Evolutionary conservation across 2,888 invertebrate genomes (phyloP).

Genomic region (Amphipoea lucens): DNA sequence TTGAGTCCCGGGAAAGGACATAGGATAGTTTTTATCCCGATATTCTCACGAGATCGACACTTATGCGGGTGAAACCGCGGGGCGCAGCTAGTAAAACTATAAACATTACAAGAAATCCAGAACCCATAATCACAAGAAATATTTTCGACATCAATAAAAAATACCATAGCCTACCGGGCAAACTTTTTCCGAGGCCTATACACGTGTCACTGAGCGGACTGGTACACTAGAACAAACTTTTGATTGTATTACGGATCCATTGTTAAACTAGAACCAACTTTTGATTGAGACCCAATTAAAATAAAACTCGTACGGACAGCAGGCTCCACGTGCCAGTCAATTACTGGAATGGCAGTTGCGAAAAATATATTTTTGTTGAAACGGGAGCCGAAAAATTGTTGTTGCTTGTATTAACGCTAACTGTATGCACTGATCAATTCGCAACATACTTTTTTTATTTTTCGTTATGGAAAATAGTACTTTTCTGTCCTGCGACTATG

Average conservation of each 20-base stretch:
- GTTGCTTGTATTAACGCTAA: background rate
- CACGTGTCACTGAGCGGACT: constrained; percentile 41
- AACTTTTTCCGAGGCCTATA: constrained; percentile 12
- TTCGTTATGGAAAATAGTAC: background rate
- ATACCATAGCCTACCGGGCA: background rate
- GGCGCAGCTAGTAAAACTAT: too few relatives aligned
- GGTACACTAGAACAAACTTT: constrained; percentile 44
- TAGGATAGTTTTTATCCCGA: too few relatives aligned
- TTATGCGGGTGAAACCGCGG: too few relatives aligned
- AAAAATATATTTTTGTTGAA: constrained; percentile 11
- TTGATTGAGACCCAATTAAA: constrained; percentile 61
- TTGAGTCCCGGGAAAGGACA: too few relatives aligned
- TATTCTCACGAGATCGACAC: too few relatives aligned
- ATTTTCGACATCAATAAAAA: constrained; percentile 1
- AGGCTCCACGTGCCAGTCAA: constrained; percentile 14
- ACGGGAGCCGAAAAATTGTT: background rate
- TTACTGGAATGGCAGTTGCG: constrained; percentile 11
- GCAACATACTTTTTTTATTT: background rate
- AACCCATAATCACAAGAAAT: background rate
- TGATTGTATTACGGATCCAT: constrained; percentile 46
- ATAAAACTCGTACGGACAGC: constrained; percentile 47
- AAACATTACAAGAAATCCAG: background rate
- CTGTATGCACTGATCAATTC: background rate
- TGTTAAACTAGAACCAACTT: constrained; percentile 54
- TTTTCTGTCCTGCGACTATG: background rate